Evolutionary conservation across 2,797 vertebrate species (phyloP).

Genomic region (Syngnathus rostellatus): DNA sequence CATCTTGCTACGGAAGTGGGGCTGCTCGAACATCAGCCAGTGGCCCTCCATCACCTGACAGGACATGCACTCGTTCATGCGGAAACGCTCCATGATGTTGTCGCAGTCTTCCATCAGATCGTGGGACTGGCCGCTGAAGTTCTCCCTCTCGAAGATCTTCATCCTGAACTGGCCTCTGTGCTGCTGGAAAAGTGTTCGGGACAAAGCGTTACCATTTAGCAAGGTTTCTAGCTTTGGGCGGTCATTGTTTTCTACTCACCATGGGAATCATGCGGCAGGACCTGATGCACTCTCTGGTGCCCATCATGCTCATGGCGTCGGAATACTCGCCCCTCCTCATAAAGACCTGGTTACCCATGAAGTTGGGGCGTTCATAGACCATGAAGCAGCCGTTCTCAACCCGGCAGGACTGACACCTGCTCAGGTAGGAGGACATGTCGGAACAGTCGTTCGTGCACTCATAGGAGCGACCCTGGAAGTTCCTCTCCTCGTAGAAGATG

Average conservation of each 20-base stretch:
- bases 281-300: conserved; percentile 42
- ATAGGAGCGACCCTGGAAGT: conserved; percentile 64
- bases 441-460: conserved; percentile 58
- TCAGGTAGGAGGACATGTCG: conserved; percentile 59
- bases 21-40: conserved; percentile 62
- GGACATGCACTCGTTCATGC: conserved; percentile 53
- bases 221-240: background rate
- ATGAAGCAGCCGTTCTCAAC: conserved; percentile 66
- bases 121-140: conserved; percentile 47
- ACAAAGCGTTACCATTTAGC: background rate
- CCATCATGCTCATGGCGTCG: conserved; percentile 53
- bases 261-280: conserved; percentile 60
- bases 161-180: conserved; percentile 61
- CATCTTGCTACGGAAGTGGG: conserved; percentile 57
- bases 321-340: conserved; percentile 61
- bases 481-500: conserved; percentile 67
- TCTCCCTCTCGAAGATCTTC: conserved; percentile 63
- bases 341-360: conserved; percentile 55
- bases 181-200: conserved; percentile 18
- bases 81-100: conserved; percentile 47
- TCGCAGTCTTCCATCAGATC: conserved; percentile 57
- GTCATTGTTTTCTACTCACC: conserved; percentile 14
- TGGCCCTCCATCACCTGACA: conserved; percentile 61
- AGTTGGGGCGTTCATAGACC: conserved; percentile 57
- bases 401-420: conserved; percentile 59